These are phyloP conservation scores for Otocyon megalotis DNA, from an alignment of 2,113 vertebrate species.

Conservation along the genomic window DNA sequence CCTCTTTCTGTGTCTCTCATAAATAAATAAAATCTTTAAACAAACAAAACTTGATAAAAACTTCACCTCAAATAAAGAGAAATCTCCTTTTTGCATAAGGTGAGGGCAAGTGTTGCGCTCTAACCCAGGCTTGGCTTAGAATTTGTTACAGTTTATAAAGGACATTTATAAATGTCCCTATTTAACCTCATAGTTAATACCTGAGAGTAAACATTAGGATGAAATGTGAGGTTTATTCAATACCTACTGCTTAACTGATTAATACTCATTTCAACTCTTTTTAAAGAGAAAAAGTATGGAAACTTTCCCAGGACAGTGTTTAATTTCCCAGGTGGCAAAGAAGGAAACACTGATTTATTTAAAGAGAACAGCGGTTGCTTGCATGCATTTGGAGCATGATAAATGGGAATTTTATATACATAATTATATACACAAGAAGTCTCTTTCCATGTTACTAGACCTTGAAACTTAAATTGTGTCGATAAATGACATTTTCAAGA, in stretches of 20 bases:
- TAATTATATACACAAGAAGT: background rate
- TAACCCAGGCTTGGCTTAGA: background rate
- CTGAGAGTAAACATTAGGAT: background rate
- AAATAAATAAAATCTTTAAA: too few relatives aligned
- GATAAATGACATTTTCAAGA: slow-evolving; percentile 53
- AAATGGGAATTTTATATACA: slow-evolving; percentile 11
- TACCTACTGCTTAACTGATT: background rate
- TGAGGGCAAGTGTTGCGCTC: background rate
- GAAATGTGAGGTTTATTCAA: background rate
- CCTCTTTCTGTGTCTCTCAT: too few relatives aligned
- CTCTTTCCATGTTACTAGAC: background rate
- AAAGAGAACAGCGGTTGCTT: slow-evolving; percentile 4
- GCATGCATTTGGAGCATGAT: slow-evolving; percentile 17
- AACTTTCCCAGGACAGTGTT: slow-evolving; percentile 49
- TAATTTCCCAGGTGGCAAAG: slow-evolving; percentile 41
- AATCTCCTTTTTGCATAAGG: background rate
- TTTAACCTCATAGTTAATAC: background rate
- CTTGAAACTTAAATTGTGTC: background rate
- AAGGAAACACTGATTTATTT: slow-evolving; percentile 67
- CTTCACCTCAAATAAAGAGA: background rate
- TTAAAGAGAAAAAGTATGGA: slow-evolving; percentile 55
- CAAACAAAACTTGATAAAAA: background rate
- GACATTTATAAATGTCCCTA: background rate
- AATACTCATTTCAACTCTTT: slow-evolving; percentile 33
- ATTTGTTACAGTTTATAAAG: background rate